These are phyloP conservation scores for Cyprinodon tularosa DNA, from an alignment of 2,113 vertebrate species.

Conservation along the genomic window DNA sequence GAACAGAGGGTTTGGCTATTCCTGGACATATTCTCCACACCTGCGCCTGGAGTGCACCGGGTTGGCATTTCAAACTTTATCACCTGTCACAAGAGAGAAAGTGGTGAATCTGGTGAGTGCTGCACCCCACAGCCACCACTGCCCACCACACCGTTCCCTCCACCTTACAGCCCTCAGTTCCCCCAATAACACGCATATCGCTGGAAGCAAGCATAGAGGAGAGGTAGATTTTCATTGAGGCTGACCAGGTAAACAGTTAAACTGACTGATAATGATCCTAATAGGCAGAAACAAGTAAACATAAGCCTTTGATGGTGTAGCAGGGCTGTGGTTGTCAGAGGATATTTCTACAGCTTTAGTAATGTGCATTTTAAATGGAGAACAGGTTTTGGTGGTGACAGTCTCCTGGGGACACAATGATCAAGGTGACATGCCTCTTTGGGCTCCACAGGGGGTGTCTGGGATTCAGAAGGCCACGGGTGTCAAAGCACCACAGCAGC, in stretches of 20 bases:
- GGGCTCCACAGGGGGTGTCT: constrained; percentile 68
- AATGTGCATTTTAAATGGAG: background rate
- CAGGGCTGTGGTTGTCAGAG: too few species aligned
- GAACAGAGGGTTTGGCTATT: constrained; percentile 62
- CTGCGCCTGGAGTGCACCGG: constrained; percentile 44
- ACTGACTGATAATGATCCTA: background rate
- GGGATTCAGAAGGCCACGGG: constrained; percentile 63
- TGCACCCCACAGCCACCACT: constrained; percentile 7
- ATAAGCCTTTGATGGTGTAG: background rate
- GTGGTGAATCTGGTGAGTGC: constrained; percentile 41
- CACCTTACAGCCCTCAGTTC: constrained; percentile 2
- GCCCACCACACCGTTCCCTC: background rate
- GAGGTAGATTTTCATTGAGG: constrained; percentile 22
- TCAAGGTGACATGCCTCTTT: constrained; percentile 66
- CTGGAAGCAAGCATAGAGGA: constrained; percentile 42
- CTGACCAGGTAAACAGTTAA: background rate
- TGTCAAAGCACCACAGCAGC: constrained; percentile 50
- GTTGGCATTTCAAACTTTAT: constrained; percentile 70
- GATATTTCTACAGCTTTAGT: background rate
- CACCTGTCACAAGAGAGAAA: constrained; percentile 70
- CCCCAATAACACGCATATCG: constrained; percentile 37
- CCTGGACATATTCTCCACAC: constrained; percentile 65
- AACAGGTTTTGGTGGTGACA: background rate
- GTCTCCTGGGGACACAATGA: constrained; percentile 46
- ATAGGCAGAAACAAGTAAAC: background rate